These are phyloP conservation scores for Phrynocephalus forsythii DNA, from an alignment of 2,797 vertebrate genomes.

Conservation along the genomic window DNA sequence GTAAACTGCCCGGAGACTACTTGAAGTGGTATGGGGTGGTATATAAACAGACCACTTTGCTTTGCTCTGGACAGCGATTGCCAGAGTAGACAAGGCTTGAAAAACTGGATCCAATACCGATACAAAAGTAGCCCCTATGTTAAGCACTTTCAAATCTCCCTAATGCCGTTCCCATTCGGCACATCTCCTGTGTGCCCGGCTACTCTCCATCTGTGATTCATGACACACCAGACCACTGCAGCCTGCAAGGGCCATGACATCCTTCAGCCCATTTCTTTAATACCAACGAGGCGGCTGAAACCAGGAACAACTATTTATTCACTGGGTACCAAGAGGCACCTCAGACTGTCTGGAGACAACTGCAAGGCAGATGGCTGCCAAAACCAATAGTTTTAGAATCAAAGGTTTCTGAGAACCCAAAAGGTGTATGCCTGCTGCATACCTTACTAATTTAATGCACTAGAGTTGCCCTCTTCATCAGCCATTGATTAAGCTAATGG, in stretches of 20 bases:
- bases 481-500: no score
- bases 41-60: not conserved
- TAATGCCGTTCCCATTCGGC: not conserved
- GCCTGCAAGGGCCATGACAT: not conserved
- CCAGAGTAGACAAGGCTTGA: not conserved
- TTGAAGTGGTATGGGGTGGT: no score
- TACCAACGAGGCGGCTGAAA: not conserved
- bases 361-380: not conserved
- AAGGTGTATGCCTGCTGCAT: no score
- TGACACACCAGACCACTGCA: not conserved
- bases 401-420: no score
- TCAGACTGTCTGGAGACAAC: not conserved
- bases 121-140: no score
- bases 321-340: not conserved
- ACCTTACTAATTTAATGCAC: no score
- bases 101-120: not conserved
- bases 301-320: not conserved
- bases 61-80: no score
- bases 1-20: no score
- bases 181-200: no score
- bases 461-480: no score
- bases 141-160: not conserved
- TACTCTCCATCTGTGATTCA: not conserved
- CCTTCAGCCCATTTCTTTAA: not conserved
- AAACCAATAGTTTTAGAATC: no score